Percentiles rank a stretch among this genome's conserved stretches.
phyloP scores from a whole-genome alignment of 2,888 invertebrate genomes.

The Yponomeuta sedellus region DNA sequence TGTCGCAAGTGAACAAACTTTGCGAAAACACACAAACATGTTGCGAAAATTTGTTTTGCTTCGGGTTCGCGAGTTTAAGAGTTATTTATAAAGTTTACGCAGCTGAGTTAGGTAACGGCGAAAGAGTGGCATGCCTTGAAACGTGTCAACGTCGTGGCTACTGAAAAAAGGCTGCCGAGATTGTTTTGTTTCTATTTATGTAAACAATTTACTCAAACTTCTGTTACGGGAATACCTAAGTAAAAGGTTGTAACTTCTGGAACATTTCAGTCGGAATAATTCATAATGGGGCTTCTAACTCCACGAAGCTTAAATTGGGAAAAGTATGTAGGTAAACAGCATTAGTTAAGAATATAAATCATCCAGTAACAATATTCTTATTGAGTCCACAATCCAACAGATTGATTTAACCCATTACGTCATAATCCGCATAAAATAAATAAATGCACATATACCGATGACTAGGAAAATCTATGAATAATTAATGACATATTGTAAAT shows the following conservation, averaged over 20 bases:
- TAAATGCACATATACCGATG: not conserved
- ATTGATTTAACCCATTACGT: not conserved
- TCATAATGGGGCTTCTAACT: not conserved
- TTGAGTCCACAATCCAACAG: too few species aligned
- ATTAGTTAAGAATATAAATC: not conserved
- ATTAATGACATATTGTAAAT: not conserved
- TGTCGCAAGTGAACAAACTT: not conserved
- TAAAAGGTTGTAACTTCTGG: not conserved
- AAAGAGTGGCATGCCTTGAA: constrained; percentile 28
- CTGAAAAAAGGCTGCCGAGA: constrained; percentile 29
- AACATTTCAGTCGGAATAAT: not conserved
- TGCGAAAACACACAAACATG: not conserved
- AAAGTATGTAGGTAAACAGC: too few species aligned
- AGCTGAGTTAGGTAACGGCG: not conserved
- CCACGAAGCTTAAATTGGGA: too few species aligned
- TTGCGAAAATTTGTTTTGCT: not conserved
- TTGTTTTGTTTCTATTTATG: constrained; percentile 43
- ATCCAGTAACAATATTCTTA: not conserved
- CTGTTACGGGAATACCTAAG: not conserved
- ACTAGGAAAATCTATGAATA: not conserved
- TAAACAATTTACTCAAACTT: constrained; percentile 7
- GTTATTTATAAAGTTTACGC: not conserved
- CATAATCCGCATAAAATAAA: not conserved
- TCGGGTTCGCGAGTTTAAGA: not conserved
- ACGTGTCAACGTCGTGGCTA: constrained; percentile 34